A percentile compares a stretch with the other conserved stretches of the same genome.
phyloP scores from a whole-genome alignment of 2,113 vertebrate genomes.

The Hydrolagus affinis region DNA sequence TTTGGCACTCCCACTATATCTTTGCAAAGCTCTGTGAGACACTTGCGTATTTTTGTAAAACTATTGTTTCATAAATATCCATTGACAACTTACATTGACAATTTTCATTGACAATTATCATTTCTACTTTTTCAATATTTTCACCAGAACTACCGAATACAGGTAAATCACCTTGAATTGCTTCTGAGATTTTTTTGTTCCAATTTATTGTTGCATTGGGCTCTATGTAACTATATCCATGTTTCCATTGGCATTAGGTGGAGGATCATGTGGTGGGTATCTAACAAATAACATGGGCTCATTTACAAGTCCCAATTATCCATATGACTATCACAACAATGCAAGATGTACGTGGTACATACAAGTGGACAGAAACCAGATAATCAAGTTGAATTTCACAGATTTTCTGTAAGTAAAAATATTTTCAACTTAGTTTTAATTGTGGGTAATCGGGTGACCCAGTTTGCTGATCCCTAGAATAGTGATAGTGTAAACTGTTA shows the following conservation, averaged over 20 bases:
- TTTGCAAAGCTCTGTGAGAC: no score
- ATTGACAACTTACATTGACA: no score
- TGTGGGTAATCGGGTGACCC: neutral
- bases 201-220: no score
- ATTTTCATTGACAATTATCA: no score
- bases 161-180: no score
- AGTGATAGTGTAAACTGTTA: neutral
- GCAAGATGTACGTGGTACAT: conserved; percentile 71
- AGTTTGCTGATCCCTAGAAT: neutral
- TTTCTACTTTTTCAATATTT: no score
- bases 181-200: no score
- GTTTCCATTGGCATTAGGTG: conserved; percentile 37
- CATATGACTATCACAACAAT: conserved; percentile 54
- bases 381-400: conserved; percentile 59
- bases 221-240: neutral
- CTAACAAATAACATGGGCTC: conserved; percentile 51
- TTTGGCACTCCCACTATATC: no score
- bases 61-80: no score
- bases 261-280: conserved; percentile 57
- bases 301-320: conserved; percentile 70
- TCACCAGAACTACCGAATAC: no score
- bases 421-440: neutral
- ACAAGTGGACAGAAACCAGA: conserved; percentile 51
- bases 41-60: no score
- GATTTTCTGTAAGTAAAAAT: conserved; percentile 66